These are phyloP conservation scores for Folsomia manolachei DNA, from an alignment of 2,888 invertebrate species.

Conservation along the genomic window DNA sequence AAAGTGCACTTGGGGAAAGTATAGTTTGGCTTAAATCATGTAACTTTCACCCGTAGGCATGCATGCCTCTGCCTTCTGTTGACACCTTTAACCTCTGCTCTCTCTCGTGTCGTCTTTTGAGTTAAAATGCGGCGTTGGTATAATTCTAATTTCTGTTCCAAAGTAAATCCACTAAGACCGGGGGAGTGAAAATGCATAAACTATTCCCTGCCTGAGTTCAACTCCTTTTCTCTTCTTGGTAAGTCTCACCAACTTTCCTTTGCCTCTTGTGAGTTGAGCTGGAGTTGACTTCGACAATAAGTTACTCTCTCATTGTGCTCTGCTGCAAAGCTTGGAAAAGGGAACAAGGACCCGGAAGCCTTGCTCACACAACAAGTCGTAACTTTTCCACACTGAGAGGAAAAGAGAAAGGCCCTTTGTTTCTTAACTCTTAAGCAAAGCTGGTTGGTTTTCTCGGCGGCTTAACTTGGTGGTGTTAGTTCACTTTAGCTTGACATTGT, in stretches of 20 bases:
- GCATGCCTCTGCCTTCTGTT: too few relatives aligned
- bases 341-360: neutral
- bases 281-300: neutral
- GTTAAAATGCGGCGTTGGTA: too few relatives aligned
- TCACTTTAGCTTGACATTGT: too few relatives aligned
- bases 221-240: neutral
- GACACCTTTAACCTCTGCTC: neutral
- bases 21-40: neutral
- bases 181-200: neutral
- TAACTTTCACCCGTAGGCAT: neutral
- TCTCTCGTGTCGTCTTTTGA: neutral
- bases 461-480: neutral
- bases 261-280: too few relatives aligned
- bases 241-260: neutral
- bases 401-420: conserved; percentile 9
- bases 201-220: too few relatives aligned
- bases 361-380: neutral
- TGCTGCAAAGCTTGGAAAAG: too few relatives aligned
- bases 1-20: neutral
- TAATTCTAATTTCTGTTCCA: neutral
- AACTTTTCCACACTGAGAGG: conserved; percentile 5
- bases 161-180: neutral
- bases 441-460: neutral
- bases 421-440: neutral
- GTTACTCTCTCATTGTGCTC: neutral